A percentile compares a stretch with the other conserved stretches of the same genome.
Evolutionary conservation across 2,888 invertebrate genomes (phyloP).

Genomic region (Sminthurides aquaticus): DNA sequence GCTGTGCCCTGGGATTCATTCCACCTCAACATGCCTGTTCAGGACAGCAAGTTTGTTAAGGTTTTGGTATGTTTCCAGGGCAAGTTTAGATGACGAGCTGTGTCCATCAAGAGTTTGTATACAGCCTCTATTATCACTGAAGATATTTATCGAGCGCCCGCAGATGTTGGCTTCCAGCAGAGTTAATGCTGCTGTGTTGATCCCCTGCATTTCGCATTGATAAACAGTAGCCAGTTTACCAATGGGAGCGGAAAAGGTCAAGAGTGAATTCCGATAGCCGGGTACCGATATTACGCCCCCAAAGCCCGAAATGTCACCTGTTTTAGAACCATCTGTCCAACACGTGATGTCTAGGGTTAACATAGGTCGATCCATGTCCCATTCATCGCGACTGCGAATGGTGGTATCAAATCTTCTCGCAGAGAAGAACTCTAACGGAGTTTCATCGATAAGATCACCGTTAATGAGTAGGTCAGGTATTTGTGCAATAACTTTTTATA

Average conservation of each 20-base stretch:
- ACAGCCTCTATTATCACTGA: neutral
- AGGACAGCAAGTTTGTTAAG: neutral
- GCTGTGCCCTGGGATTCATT: neutral
- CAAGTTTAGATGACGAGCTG: neutral
- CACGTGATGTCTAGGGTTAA: no score
- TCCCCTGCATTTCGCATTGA: neutral
- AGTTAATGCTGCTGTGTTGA: neutral
- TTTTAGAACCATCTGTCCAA: neutral
- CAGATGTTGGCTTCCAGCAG: neutral
- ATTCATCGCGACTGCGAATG: no score
- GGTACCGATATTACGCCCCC: neutral
- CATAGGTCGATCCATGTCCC: no score
- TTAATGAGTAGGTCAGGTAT: no score
- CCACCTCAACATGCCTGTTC: neutral
- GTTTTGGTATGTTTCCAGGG: neutral
- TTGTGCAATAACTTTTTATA: no score
- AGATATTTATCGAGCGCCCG: neutral
- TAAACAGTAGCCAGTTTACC: neutral
- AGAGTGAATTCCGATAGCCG: neutral
- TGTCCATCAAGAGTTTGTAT: neutral
- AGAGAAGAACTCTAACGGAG: no score
- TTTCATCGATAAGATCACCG: no score
- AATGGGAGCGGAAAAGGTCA: neutral
- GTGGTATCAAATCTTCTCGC: no score
- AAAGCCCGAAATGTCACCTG: neutral